Conservation (phyloP, 2,113 vertebrate species). For the Mungos mungo region DNA sequence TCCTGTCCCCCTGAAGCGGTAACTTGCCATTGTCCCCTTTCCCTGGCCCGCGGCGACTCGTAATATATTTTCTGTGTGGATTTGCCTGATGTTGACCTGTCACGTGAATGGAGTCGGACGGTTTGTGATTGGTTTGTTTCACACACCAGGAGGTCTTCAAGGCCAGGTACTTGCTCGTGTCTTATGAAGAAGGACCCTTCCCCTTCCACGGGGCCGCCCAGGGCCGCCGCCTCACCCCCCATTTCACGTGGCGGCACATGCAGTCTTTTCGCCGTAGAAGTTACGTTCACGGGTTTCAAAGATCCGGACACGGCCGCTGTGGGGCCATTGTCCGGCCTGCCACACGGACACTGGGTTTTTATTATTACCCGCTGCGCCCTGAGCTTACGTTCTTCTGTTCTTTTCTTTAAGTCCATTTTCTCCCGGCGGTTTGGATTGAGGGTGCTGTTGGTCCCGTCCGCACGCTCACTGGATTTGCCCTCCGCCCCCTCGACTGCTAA, state of each 20-base stretch:
- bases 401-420: neutral
- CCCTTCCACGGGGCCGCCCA: neutral
- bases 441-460: neutral
- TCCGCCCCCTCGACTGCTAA: neutral
- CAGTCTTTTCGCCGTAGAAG: neutral
- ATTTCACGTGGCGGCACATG: neutral
- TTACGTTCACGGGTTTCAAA: neutral
- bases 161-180: neutral
- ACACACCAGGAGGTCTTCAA: neutral
- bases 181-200: neutral
- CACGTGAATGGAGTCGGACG: neutral
- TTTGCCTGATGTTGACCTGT: neutral
- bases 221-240: neutral
- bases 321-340: neutral
- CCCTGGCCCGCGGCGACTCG: neutral
- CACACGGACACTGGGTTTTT: neutral
- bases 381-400: neutral
- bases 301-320: neutral
- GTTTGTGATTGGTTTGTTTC: neutral
- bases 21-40: neutral
- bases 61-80: neutral
- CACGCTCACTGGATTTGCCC: neutral
- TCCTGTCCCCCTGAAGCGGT: neutral
- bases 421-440: neutral
- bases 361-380: neutral